Base-by-base conservation (phyloP, 2,888 invertebrate species). In the Melipona beecheii region DNA sequence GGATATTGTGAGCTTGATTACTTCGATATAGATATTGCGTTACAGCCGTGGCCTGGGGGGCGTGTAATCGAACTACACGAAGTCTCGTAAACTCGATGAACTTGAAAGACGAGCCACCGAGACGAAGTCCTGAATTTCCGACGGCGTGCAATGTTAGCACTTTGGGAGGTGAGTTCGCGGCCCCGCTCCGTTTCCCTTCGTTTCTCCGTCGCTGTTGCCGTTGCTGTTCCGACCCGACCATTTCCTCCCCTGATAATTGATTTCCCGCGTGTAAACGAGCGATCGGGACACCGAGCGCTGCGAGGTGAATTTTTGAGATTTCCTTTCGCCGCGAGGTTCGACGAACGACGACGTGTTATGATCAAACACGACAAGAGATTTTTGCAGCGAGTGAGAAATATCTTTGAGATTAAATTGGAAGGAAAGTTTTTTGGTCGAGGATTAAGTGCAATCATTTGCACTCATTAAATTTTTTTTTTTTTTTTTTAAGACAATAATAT, bases 1-100 rank as follows among this genome's bases (percentile, higher is more conserved):
- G 82, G 86, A 78, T 87, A 88, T 88, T 83, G 86, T 84, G 78
- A 74, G 78, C 82, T 86, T 83, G 84, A 88, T 86, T 85, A 87
- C 79, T 86, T 76, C 86, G 82, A 75, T 84, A 88, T 78, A 86
- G 87, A 86, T 88, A 88, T 87, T 86, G 85, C 88, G 82, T 82
- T 88, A 84, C 88, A 74, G 75, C 68, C 82, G 71, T 87, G 76
- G 78, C 87, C 87, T 86, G 79, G 43, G 82, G 68, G 84, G 85
- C 86, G 83, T 81, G 79, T 87, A 88, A 87, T 87, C 85, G 88
- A 80, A 80, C 88, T 88, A 72, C 76, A 66, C 74, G 43, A 80
- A 78, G 86, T 78, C 75, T 79, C 73, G 85, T 72, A 78, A 84
- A 85, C 84, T 85, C 85, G 84, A 84, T 85, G 81, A 85, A 84